A percentile compares a stretch with the other conserved stretches of the same genome.
Evolutionary conservation across 2,113 vertebrate species (phyloP).

Genomic region (Platycercus adscitus): DNA sequence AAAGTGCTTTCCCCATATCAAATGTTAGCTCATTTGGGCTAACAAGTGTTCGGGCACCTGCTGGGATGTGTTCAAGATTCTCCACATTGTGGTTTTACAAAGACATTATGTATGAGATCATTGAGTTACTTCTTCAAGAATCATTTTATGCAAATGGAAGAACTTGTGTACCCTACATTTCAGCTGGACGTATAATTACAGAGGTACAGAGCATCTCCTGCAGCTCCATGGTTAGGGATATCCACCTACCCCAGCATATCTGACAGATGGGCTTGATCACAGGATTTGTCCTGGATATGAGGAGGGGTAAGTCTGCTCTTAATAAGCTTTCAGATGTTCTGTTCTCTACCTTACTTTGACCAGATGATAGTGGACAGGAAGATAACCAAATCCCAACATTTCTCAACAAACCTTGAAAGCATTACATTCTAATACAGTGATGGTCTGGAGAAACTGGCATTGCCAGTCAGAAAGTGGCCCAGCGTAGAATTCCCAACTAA

Average conservation of each 20-base stretch:
- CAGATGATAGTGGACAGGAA: background rate
- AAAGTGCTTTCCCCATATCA: background rate
- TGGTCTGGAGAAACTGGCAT: background rate
- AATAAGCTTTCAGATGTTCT: background rate
- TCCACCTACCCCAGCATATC: background rate
- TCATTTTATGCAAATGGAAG: background rate
- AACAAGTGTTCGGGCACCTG: background rate
- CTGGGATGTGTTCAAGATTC: background rate
- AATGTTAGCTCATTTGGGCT: background rate
- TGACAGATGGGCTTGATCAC: no score
- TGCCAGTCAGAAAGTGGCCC: background rate
- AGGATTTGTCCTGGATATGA: background rate
- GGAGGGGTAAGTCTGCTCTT: background rate
- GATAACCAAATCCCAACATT: background rate
- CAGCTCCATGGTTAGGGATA: background rate
- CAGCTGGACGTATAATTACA: background rate
- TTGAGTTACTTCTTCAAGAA: background rate
- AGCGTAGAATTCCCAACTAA: background rate
- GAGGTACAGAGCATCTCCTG: background rate
- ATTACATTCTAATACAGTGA: background rate
- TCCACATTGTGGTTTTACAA: background rate
- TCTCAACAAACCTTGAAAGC: background rate
- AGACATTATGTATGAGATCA: background rate
- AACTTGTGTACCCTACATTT: background rate
- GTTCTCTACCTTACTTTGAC: background rate